Evolutionary conservation across 92 coral and sea anemone species (phyloP).

Genomic region (Parazoanthus swiftii): DNA sequence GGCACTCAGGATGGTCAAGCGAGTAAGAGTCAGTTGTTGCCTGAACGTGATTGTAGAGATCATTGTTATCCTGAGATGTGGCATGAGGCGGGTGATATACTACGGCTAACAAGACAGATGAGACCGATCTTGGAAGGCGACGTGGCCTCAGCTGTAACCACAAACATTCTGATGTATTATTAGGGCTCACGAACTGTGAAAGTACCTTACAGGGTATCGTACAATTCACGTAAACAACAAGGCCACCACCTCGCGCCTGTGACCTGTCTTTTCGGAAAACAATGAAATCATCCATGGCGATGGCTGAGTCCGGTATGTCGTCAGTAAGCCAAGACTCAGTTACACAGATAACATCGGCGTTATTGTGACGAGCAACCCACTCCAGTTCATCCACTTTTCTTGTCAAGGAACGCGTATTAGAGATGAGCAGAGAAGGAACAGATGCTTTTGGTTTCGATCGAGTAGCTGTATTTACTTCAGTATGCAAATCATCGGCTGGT

Average conservation of each 20-base stretch:
- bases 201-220: neutral
- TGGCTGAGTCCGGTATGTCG: neutral
- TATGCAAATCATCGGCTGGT: too few species aligned
- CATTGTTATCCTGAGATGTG: neutral
- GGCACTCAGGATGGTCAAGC: too few species aligned
- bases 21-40: too few species aligned
- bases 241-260: neutral
- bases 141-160: neutral
- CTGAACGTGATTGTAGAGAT: too few species aligned
- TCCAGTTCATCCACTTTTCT: too few species aligned
- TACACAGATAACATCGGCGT: neutral
- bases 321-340: neutral
- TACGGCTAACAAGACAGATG: neutral
- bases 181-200: neutral
- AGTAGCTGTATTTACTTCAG: too few species aligned
- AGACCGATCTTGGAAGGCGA: conserved; percentile 1
- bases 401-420: too few species aligned
- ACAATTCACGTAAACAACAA: neutral
- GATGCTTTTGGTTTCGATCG: too few species aligned
- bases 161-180: neutral
- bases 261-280: neutral
- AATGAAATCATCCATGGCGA: neutral
- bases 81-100: neutral
- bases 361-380: too few species aligned
- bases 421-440: too few species aligned